A percentile compares a stretch with the other conserved stretches of the same genome.
Conservation (phyloP, 2,888 invertebrate species). For the Philopedon plagiatum region DNA sequence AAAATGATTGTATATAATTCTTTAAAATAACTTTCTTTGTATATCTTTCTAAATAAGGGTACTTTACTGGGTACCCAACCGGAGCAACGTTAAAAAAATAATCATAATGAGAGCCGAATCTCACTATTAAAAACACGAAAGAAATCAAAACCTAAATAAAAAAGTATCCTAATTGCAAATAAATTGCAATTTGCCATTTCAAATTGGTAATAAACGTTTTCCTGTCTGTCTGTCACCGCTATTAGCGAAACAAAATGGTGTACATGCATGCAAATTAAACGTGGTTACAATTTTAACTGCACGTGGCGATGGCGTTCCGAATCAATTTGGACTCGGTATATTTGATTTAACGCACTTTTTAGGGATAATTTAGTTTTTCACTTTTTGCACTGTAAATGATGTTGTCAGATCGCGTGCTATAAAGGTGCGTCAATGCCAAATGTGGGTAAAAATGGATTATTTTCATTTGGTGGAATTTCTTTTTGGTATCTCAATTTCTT, state of each 20-base stretch:
- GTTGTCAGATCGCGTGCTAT: background rate
- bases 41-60: too few species aligned
- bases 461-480: too few species aligned
- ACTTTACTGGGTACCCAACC: too few species aligned
- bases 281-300: constrained; percentile 1
- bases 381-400: background rate
- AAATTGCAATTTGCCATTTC: constrained; percentile 52
- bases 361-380: background rate
- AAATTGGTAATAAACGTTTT: constrained; percentile 56
- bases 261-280: constrained; percentile 8
- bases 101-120: too few species aligned
- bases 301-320: background rate
- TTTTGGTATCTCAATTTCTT: too few species aligned
- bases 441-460: too few species aligned
- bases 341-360: constrained; percentile 1
- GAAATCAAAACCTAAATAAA: background rate
- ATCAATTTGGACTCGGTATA: background rate
- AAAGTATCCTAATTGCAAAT: constrained; percentile 4
- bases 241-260: constrained; percentile 26
- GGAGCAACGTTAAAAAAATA: too few species aligned
- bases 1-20: too few species aligned
- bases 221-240: constrained; percentile 44
- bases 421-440: too few species aligned
- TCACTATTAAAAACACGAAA: too few species aligned
- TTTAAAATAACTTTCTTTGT: too few species aligned